Evolutionary conservation across 2,888 invertebrate genomes (phyloP), one percentile per base, ranked within the genome.

Genomic region (Trissonchulus latispiculum): DNA sequence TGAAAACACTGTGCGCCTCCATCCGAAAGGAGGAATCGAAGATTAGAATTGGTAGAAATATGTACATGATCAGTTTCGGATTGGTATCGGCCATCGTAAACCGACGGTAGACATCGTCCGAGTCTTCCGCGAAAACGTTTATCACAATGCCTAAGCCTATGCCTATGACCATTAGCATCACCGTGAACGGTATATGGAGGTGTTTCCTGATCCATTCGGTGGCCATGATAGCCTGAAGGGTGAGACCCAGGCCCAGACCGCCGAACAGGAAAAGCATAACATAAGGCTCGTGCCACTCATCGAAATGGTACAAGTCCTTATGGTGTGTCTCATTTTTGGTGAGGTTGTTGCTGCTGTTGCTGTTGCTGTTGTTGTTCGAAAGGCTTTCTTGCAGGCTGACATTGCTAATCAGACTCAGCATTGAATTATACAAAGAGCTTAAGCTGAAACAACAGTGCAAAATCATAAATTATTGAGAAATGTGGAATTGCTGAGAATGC

Each of bases 1-100:
- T 68, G 36, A 36, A 32, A 31, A 68, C 69, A n/a, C 36, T 36
- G 75, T 84, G 83, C 8, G 82, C 79, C 67, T 85, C 84, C 81
- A 85, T 82, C 2, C 81, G 81, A 76, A 84, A 85, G 0, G 85
- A 84, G 0, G 84, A 83, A 74, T 85, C 85, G 77, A 84, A 85
- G 64, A 85, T 82, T 59, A 85, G 80, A 31, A 84, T 80, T 0
- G 85, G 85, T 61, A 85, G 78, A 74, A 85, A 84, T 36, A 83
- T 78, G 70, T 81, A 79, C 71, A 84, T 80, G 64, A 84, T 79
- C 8, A 83, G 78, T 74, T 83, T 83, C 0, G 84, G 84, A 72
- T 83, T 36, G 18, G 61, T 61, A 48, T 70, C 71, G 15, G 69
- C 69, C 69, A 68, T 68, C 2, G 69, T 68, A n/a, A 68, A 68